These are phyloP conservation scores for Valencia hispanica DNA, from an alignment of 2,797 vertebrate species.

Conservation along the genomic window DNA sequence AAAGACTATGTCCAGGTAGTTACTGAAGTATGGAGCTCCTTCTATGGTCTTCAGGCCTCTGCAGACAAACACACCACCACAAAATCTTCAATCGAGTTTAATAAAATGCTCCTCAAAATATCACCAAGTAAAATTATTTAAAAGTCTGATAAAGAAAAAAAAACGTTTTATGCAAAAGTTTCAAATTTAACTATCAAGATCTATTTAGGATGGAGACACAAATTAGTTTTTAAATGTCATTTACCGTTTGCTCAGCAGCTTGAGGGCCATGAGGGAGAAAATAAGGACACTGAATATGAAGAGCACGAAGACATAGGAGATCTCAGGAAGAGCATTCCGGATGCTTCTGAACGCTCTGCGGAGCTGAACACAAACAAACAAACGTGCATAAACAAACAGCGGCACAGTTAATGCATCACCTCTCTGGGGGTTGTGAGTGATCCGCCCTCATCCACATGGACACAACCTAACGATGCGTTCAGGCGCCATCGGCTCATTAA, in stretches of 20 bases:
- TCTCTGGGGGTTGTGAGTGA: constrained; percentile 1
- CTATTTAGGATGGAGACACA: not conserved
- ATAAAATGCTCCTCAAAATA: not conserved
- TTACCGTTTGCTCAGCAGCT: constrained; percentile 91
- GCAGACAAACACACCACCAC: not conserved
- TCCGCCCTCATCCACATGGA: not conserved
- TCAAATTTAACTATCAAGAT: not conserved
- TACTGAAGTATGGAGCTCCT: constrained; percentile 86
- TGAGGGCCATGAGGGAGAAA: constrained; percentile 94
- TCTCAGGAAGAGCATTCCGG: constrained; percentile 90
- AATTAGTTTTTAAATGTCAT: not conserved
- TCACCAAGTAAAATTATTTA: not conserved
- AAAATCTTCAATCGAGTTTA: not conserved
- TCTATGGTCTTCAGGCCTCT: constrained; percentile 85
- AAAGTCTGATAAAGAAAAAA: not conserved
- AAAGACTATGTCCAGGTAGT: constrained; percentile 88
- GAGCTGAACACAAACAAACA: constrained; percentile 79
- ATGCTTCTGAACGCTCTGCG: constrained; percentile 91
- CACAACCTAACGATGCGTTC: constrained; percentile 31
- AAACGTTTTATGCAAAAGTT: too few species aligned
- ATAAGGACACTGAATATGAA: constrained; percentile 93
- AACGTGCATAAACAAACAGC: constrained; percentile 5
- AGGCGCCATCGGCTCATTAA: constrained; percentile 22
- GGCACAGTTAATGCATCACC: not conserved
- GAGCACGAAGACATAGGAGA: constrained; percentile 90